Evolutionary conservation across 2,888 invertebrate species (phyloP).

Genomic region (Tenthredo distinguenda): DNA sequence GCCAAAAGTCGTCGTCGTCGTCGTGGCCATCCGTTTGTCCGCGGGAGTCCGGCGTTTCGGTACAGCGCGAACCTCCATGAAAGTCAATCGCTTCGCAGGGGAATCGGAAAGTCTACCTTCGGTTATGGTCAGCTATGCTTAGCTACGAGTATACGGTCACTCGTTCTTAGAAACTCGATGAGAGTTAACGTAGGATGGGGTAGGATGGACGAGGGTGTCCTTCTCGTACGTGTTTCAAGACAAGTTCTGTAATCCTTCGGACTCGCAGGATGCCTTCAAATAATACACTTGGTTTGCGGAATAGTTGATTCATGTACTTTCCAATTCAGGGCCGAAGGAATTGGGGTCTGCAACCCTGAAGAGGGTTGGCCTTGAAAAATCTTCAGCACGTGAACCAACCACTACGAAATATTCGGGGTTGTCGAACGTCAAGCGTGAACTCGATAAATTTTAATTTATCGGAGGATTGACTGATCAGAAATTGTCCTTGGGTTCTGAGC

Average conservation of each 20-base stretch:
- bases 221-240: conserved; percentile 35
- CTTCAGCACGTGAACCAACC: not conserved
- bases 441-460: not conserved
- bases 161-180: conserved; percentile 48
- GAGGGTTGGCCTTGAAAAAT: not conserved
- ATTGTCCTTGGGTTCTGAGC: not conserved
- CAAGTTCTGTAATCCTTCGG: conserved; percentile 21
- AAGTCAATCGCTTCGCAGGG: conserved; percentile 42
- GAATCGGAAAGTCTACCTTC: conserved; percentile 29
- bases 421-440: not conserved
- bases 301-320: not conserved
- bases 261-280: not conserved
- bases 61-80: conserved; percentile 43
- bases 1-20: conserved; percentile 35
- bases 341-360: not conserved
- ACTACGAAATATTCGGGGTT: not conserved
- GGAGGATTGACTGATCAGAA: not conserved
- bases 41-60: conserved; percentile 12
- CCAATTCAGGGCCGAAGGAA: not conserved
- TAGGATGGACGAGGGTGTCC: not conserved
- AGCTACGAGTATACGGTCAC: conserved; percentile 9
- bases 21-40: conserved; percentile 44
- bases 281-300: conserved; percentile 22
- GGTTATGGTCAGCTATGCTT: conserved; percentile 46
- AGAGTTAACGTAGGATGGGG: conserved; percentile 13